Evolutionary conservation across 2,888 invertebrate genomes (phyloP).

Genomic region (Plagiodera versicolora): DNA sequence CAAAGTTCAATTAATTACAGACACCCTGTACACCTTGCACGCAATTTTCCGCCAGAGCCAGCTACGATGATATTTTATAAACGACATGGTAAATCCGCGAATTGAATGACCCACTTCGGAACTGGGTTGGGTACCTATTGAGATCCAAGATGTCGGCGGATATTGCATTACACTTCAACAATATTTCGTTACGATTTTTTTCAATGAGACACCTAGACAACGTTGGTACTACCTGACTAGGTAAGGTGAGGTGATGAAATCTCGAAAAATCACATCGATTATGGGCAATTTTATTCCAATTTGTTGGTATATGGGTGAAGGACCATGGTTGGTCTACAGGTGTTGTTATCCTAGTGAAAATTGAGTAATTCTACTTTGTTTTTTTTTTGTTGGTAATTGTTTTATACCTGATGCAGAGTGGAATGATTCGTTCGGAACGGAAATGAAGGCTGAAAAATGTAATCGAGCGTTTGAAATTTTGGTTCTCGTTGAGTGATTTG

Average conservation of each 20-base stretch:
- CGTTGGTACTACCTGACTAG: too few species aligned
- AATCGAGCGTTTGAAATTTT: too few species aligned
- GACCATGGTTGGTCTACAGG: background rate
- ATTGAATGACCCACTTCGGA: constrained; percentile 20
- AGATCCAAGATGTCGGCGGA: constrained; percentile 9
- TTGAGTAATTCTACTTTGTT: background rate
- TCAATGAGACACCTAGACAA: background rate
- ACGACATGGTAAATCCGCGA: background rate
- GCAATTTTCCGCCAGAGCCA: background rate
- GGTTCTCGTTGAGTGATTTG: too few species aligned
- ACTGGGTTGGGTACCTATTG: constrained; percentile 12
- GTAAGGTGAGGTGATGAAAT: constrained; percentile 5
- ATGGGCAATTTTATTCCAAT: background rate
- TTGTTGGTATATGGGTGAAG: background rate
- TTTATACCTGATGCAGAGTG: too few species aligned
- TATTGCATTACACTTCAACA: constrained; percentile 7
- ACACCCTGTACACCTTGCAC: too few species aligned
- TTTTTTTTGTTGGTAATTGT: background rate
- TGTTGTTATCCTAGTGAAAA: too few species aligned
- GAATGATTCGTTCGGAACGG: too few species aligned
- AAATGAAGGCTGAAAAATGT: too few species aligned
- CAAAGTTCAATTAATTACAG: too few species aligned
- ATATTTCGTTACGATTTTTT: constrained; percentile 13
- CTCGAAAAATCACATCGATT: background rate
- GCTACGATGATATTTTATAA: constrained; percentile 9